Base-by-base conservation (phyloP, 2,888 invertebrate genomes). In the Eupelmus urozonus region DNA sequence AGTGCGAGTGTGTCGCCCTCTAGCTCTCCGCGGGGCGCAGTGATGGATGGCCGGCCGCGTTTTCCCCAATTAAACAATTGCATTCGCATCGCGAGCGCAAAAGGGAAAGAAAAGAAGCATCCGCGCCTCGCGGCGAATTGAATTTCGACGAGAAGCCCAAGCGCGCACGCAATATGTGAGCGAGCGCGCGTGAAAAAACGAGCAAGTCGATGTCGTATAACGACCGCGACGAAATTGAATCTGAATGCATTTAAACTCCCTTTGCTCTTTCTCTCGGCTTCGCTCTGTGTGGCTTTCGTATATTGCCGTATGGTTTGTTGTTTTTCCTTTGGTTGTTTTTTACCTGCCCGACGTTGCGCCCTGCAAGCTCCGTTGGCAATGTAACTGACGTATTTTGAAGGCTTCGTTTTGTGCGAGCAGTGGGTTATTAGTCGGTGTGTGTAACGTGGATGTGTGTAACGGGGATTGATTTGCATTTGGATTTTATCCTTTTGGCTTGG, bases 1-100 rank as follows among this genome's bases (percentile, higher is more conserved):
- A 79, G 63, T 72, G 75, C 78, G 45, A 66, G 77, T 69, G 71
- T 76, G 81, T 55, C 49, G 59, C 3, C 34, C 9, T 55, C 45
- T 1, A 29, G 11, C 27, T 16, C 25, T 42, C 34, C 29, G 27
- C 18, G 13, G 20, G 67, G 75, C 29, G 27, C 18, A 45, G 20
- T 75, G 75, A 76, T 76, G 69, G 87, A 87, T 87, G 87, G 86
- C 85, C 85, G 84, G 18, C 45, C 82, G 53, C 71, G 63, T 57
- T 63, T 53, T 18, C 71, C 69, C 85, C 88, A 89, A 89, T 89
- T 89, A 89, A 89, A 88, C 88, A 87, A 88, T 89, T 86, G 87
- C 86, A 87, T 88, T 87, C 87, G 82, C 86, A 88, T 88, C 86
- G 85, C 85, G 69, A n/a, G 23, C 29, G 11, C 23, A 59, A 42